Base-by-base conservation (phyloP, 2,888 invertebrate species). In the Chalcis sispes region DNA sequence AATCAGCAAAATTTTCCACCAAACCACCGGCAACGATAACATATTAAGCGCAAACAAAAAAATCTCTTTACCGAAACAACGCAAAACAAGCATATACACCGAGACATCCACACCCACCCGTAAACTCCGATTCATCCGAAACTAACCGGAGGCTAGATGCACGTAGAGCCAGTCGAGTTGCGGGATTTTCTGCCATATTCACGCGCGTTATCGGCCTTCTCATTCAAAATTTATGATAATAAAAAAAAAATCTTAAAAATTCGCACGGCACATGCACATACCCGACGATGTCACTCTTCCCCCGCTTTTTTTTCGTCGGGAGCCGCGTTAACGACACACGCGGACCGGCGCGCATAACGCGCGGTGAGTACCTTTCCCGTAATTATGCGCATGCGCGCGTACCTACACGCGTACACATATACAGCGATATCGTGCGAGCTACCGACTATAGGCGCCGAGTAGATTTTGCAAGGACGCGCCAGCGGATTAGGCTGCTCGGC, bases 171-270 rank as follows among this genome's bases (percentile, higher is more conserved):
- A n/a, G n/a, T n/a, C n/a, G n/a, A n/a, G n/a, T n/a, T n/a, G n/a
- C n/a, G n/a, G n/a, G n/a, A n/a, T n/a, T n/a, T n/a, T 15, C 29
- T 5, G 18, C 27, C 52, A 7, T 18, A 7, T 10, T 18, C 32
- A 2, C 20, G 23, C 32, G 20, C 62, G 32, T 20, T 23, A 36
- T 27, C 18, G n/a, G n/a, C 23, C 29, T 25, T 7, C 64, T 66
- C 59, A 40, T 72, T 59, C 72, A 50, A 59, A 66, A 65, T 72
- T 72, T 72, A 50, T 66, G 72, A 72, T 66, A 59, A n/a, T n/a
- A n/a, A n/a, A n/a, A n/a, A n/a, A n/a, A n/a, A n/a, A 72, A 72
- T 72, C 72, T 72, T 48, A 23, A 58, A 58, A 65, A 58, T 72
- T 72, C 65, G 27, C 13, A 3, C 29, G 8, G 4, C 7, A 0